Evolutionary conservation across 2,888 invertebrate genomes (phyloP).

Genomic region (Loripinus fragilis): DNA sequence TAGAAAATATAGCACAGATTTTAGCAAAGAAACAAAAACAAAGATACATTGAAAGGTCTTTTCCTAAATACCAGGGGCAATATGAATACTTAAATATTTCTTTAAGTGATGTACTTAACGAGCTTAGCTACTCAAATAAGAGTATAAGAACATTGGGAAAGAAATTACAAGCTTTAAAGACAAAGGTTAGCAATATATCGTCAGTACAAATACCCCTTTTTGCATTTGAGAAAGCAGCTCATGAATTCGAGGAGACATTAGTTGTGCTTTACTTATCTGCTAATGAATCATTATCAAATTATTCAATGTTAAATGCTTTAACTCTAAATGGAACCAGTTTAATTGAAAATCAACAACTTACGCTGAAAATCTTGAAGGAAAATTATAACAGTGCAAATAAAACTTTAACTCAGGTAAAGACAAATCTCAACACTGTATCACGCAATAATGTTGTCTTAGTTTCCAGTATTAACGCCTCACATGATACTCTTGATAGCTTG

Average conservation of each 20-base stretch:
- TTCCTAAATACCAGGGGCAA: background rate
- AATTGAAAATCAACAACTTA: slow-evolving; percentile 2
- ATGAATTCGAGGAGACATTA: background rate
- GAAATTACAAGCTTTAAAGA: background rate
- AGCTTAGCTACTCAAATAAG: background rate
- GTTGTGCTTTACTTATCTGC: background rate
- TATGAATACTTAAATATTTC: background rate
- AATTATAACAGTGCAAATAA: background rate
- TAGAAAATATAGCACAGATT: background rate
- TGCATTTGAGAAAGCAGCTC: background rate
- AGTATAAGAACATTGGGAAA: background rate
- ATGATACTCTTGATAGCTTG: background rate
- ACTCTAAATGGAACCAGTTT: background rate
- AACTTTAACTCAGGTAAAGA: background rate
- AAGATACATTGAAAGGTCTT: background rate
- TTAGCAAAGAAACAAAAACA: background rate
- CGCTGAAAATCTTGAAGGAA: background rate
- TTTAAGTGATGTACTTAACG: background rate
- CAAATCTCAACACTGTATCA: background rate
- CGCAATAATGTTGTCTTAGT: background rate
- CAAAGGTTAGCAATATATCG: background rate
- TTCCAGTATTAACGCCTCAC: background rate
- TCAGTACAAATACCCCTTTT: background rate
- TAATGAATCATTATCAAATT: slow-evolving; percentile 2
- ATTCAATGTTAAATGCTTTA: background rate